These are phyloP conservation scores for Phortica variegata DNA, from an alignment of 1,140 invertebrate genomes.

Conservation along the genomic window DNA sequence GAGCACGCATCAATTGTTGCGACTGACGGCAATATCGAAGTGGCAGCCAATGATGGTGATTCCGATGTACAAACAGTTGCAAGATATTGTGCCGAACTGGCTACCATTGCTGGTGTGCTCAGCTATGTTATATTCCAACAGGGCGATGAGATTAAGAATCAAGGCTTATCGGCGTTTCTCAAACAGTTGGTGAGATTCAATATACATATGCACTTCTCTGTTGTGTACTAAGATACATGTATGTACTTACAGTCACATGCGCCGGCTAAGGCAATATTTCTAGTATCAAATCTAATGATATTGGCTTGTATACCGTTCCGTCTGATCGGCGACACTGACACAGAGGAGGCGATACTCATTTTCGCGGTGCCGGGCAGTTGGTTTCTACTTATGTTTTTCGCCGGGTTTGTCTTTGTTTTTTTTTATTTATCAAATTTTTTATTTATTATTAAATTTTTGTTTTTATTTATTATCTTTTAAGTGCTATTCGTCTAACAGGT, in stretches of 20 bases:
- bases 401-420: slow-evolving; percentile 76
- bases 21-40: neutral
- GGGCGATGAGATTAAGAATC: slow-evolving; percentile 90
- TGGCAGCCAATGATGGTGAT: slow-evolving; percentile 6
- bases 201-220: too few relatives aligned
- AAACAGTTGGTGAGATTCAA: slow-evolving; percentile 81
- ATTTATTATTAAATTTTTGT: neutral
- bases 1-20: neutral
- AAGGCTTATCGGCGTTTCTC: slow-evolving; percentile 85
- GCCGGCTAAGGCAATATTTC: slow-evolving; percentile 91
- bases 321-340: slow-evolving; percentile 68
- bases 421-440: neutral
- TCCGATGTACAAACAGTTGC: slow-evolving; percentile 60
- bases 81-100: slow-evolving; percentile 78
- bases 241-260: slow-evolving; percentile 75
- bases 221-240: too few relatives aligned
- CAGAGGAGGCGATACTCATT: slow-evolving; percentile 89
- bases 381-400: slow-evolving; percentile 98
- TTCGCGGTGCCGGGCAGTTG: slow-evolving; percentile 93
- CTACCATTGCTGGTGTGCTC: slow-evolving; percentile 80
- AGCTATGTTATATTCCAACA: slow-evolving; percentile 90
- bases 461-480: slow-evolving; percentile 52
- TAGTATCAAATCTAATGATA: slow-evolving; percentile 90
- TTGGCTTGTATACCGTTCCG: slow-evolving; percentile 89
- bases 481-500: slow-evolving; percentile 88